Evolutionary conservation across 2,888 invertebrate species (phyloP).

Genomic region (Rotaria magnacalcarata): DNA sequence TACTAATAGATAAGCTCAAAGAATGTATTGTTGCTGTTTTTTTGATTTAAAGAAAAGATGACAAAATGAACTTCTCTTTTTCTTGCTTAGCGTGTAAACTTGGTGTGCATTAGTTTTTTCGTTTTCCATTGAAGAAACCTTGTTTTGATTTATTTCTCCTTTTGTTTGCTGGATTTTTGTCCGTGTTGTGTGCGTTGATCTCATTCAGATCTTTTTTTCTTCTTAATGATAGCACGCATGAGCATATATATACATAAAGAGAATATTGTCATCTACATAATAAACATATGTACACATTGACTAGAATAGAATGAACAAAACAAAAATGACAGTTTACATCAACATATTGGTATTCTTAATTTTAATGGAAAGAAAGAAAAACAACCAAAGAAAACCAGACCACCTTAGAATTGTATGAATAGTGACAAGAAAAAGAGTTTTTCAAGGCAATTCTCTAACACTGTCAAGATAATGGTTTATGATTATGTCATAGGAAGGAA

Average conservation of each 20-base stretch:
- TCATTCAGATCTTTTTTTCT: neutral
- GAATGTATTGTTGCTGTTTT: neutral
- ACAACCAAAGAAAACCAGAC: too few species aligned
- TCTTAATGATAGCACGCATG: neutral
- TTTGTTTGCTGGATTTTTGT: neutral
- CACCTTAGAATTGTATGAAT: neutral
- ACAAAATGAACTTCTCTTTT: neutral
- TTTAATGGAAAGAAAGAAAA: too few species aligned
- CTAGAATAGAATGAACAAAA: neutral
- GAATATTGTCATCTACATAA: neutral
- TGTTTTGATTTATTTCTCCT: neutral
- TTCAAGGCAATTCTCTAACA: neutral
- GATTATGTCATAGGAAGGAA: neutral
- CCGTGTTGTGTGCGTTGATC: neutral
- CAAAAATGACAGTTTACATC: neutral
- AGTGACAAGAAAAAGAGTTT: neutral
- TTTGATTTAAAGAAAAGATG: neutral
- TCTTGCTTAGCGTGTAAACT: neutral
- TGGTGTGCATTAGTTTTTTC: neutral
- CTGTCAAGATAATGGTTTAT: neutral
- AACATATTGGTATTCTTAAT: neutral
- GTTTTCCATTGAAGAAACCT: neutral
- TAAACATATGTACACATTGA: constrained; percentile 8
- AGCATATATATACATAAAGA: neutral
- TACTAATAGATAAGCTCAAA: neutral